A percentile compares a stretch with the other conserved stretches of the same genome.
These are phyloP conservation scores for Iguana delicatissima DNA, from an alignment of 2,797 vertebrate genomes.

Conservation along the genomic window DNA sequence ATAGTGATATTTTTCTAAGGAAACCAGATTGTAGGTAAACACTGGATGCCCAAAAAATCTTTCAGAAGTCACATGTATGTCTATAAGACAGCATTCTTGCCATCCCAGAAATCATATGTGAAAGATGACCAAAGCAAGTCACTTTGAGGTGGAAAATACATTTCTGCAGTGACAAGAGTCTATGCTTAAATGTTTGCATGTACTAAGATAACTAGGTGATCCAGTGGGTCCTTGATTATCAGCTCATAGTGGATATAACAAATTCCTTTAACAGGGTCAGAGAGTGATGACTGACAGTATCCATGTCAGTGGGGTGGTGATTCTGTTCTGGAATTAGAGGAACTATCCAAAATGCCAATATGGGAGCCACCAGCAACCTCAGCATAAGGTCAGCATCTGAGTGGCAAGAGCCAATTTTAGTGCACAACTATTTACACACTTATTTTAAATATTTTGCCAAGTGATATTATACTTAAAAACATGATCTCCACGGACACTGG, in stretches of 20 bases:
- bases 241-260: neutral
- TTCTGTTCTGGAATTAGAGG: no score
- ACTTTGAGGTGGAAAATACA: neutral
- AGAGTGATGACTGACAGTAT: neutral
- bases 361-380: no score
- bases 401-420: neutral
- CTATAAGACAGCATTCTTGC: neutral
- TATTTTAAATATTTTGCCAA: constrained; percentile 25
- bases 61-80: neutral
- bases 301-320: no score
- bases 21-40: neutral
- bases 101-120: neutral
- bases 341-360: neutral
- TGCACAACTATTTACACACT: neutral
- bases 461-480: constrained; percentile 30
- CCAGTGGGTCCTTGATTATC: neutral
- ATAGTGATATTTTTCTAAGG: neutral
- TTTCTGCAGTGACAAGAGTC: neutral
- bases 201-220: neutral
- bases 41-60: neutral
- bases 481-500: constrained; percentile 40
- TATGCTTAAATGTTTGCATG: neutral
- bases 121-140: neutral
- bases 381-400: neutral
- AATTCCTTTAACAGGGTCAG: neutral